Evolutionary conservation across 2,888 invertebrate genomes (phyloP).

Genomic region (Chloromyia formosa): DNA sequence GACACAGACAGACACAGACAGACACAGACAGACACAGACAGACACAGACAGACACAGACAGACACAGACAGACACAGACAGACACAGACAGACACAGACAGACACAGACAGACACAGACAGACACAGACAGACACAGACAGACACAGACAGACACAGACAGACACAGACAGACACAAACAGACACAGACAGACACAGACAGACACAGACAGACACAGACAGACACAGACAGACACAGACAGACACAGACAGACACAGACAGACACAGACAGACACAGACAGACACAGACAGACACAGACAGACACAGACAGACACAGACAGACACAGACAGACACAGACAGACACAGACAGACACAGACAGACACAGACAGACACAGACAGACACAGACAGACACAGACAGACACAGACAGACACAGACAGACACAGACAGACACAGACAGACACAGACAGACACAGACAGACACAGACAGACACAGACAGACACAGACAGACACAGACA

Average conservation of each 20-base stretch:
- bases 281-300: not conserved
- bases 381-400: conserved; percentile 1
- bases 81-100: not conserved
- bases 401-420: not conserved
- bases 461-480: too few species aligned
- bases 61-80: conserved; percentile 3
- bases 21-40: not conserved
- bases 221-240: conserved; percentile 14
- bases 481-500: conserved; percentile 3
- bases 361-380: not conserved
- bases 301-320: not conserved
- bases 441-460: too few species aligned
- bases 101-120: not conserved
- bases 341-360: not conserved
- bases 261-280: conserved; percentile 5
- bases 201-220: not conserved
- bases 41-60: conserved; percentile 3
- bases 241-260: conserved; percentile 3
- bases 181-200: not conserved
- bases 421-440: not conserved
- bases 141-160: conserved; percentile 5
- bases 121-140: not conserved
- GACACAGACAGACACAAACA: conserved; percentile 17
- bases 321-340: not conserved
- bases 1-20: conserved; percentile 15